phyloP scores from a whole-genome alignment of 2,113 vertebrate genomes.

The Podarcis raffonei region DNA sequence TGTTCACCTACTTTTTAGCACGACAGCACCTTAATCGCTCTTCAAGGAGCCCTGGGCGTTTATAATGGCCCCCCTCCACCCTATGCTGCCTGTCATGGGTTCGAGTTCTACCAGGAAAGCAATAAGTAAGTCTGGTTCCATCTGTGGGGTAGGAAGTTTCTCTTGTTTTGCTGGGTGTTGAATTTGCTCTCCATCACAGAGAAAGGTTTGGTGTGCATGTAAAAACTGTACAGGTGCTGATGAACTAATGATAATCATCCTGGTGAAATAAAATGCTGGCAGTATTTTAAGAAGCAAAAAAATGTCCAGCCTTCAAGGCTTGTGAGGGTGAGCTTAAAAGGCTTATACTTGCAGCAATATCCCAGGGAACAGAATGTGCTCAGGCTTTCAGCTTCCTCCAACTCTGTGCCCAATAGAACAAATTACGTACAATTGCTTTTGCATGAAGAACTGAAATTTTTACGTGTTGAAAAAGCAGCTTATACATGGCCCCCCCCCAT shows the following conservation, averaged over 20 bases:
- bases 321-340: neutral
- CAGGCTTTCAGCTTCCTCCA: too few species aligned
- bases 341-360: neutral
- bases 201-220: neutral
- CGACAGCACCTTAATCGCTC: constrained; percentile 83
- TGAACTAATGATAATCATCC: neutral
- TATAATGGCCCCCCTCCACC: constrained; percentile 81
- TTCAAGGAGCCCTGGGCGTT: constrained; percentile 81
- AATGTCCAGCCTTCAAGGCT: neutral
- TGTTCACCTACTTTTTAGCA: constrained; percentile 50
- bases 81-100: constrained; percentile 84
- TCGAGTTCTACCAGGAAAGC: constrained; percentile 77
- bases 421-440: neutral
- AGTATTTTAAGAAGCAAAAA: neutral
- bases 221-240: neutral
- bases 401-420: neutral
- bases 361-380: too few species aligned
- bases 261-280: too few species aligned
- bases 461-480: too few species aligned
- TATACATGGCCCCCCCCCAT: too few species aligned
- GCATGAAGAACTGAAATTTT: neutral
- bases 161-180: neutral
- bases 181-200: neutral
- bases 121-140: constrained; percentile 20
- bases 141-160: neutral